Conservation (phyloP, 2,113 vertebrate species). For the Carettochelys insculpta region DNA sequence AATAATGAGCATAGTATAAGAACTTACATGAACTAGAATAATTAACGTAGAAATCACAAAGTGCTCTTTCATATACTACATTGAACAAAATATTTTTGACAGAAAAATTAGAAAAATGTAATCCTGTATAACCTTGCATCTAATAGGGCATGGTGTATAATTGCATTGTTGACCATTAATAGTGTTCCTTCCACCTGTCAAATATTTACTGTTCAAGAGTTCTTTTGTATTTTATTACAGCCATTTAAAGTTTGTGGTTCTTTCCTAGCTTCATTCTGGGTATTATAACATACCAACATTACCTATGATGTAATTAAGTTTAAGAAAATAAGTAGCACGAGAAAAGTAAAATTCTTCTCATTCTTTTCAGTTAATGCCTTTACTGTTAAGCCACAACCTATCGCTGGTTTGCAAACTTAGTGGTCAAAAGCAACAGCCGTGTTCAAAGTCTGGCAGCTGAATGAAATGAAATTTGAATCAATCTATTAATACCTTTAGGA, state of each 20-base stretch:
- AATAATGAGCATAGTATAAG: too few relatives aligned
- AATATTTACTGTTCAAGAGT: conserved; percentile 48
- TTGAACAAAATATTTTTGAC: conserved; percentile 3
- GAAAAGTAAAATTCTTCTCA: background rate
- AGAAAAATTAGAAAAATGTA: conserved; percentile 54
- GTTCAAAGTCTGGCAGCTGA: background rate
- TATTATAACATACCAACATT: conserved; percentile 35
- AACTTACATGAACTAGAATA: too few relatives aligned
- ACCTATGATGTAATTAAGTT: too few relatives aligned
- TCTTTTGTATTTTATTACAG: conserved; percentile 47
- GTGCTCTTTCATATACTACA: background rate
- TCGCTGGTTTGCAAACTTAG: background rate
- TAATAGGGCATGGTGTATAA: conserved; percentile 42
- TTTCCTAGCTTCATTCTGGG: conserved; percentile 31
- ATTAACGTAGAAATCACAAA: background rate
- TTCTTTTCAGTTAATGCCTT: background rate
- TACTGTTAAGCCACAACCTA: background rate
- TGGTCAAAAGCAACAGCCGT: too few relatives aligned
- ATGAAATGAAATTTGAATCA: background rate
- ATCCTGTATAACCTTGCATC: conserved; percentile 38
- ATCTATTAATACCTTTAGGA: background rate
- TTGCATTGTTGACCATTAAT: conserved; percentile 57
- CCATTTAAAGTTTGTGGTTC: conserved; percentile 32
- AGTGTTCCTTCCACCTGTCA: conserved; percentile 65
- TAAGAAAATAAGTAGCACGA: rapidly evolving